Percentiles rank a stretch among this genome's conserved stretches.
These are phyloP conservation scores for Limosa lapponica DNA, from an alignment of 2,797 vertebrate genomes.

Conservation along the genomic window DNA sequence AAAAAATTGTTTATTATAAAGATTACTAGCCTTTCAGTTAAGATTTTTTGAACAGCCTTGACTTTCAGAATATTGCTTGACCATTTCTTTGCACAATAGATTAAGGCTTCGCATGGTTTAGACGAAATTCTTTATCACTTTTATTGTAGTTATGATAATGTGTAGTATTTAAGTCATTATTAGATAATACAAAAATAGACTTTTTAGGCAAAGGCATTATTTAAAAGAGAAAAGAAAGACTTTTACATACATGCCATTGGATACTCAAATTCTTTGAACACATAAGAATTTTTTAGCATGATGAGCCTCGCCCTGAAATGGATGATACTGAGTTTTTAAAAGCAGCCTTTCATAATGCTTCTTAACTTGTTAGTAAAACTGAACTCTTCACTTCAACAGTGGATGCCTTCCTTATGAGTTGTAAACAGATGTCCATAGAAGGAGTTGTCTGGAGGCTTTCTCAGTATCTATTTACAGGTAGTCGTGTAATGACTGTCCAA, in stretches of 20 bases:
- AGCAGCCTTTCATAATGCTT: background rate
- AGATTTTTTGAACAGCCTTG: background rate
- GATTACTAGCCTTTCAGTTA: background rate
- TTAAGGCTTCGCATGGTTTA: background rate
- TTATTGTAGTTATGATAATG: background rate
- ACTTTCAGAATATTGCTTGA: background rate
- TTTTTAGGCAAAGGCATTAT: background rate
- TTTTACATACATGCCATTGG: background rate
- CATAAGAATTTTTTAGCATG: background rate
- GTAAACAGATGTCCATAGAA: background rate
- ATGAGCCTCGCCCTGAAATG: background rate
- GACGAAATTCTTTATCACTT: background rate
- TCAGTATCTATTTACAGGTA: background rate
- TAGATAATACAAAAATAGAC: background rate
- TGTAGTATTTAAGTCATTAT: conserved; percentile 23
- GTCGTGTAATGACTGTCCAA: background rate
- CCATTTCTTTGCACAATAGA: background rate
- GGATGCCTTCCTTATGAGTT: background rate
- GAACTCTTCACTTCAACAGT: background rate
- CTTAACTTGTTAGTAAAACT: background rate
- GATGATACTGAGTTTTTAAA: background rate
- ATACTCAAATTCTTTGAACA: background rate
- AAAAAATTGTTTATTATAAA: background rate
- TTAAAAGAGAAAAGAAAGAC: background rate
- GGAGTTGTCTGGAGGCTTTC: background rate